Base-by-base conservation (phyloP, 2,797 vertebrate species). In the Gorsachius magnificus region DNA sequence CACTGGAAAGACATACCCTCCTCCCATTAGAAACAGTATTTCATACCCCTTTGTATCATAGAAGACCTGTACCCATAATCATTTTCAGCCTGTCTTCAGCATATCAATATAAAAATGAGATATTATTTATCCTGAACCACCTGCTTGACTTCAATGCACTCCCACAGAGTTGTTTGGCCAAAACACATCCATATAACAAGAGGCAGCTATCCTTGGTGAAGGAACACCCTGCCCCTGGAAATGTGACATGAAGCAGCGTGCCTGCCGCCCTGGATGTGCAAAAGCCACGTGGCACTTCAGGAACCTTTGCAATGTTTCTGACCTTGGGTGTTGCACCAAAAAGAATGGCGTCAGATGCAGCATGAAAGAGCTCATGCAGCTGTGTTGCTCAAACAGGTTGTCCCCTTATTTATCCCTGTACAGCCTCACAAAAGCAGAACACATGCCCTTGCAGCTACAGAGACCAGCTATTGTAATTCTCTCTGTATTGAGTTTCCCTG, bases 331-430 rank as follows among this genome's bases (percentile, higher is more conserved):
- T 66, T 41, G 20, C 58, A 66, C 25, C 8, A 7, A 79, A 87
- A 70, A n/a, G n/a, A 70, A 61, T 0, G 0, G 28, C 2, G 4
- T 70, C 66, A 91, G n/a, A 33, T 1, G 0, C 64, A 72, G 35
- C 24, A 54, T 5, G 51, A 84, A 64, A 64, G 66, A 63, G 48
- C 31, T 46, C n/a, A 18, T 41, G 54, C 83, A 90, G 78, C 80
- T 92, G 88, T 16, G 14, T 21, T 71, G 51, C 28, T 90, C 51
- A 79, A 93, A 91, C 83, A 93, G 90, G 89, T 78, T 96, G 93
- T 80, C 83, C 74, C 87, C 35, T 89, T 95, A 88, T 89, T 95
- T 94, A 95, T 95, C 74, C 33, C 51, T 24, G 16, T 12, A 31
- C n/a, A 76, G 80, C 29, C 66, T 74, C 25, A 2, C 74, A 96